Evolutionary conservation across 30 jellyfish, hydroid and myxozoan genomes (phyloP), one percentile per base, ranked within the genome.

Genomic region (Hydractinia echinata): DNA sequence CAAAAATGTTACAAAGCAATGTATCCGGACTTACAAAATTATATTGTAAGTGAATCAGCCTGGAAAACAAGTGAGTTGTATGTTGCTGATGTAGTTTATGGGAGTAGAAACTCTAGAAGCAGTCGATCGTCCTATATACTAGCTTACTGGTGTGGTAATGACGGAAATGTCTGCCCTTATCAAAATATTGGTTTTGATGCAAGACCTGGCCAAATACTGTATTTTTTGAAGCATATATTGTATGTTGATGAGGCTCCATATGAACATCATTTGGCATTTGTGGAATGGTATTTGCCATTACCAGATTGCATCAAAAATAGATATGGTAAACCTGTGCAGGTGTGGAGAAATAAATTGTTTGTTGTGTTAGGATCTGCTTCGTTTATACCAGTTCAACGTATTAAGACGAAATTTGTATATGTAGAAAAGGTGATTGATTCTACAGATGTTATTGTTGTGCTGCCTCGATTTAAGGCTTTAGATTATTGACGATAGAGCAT

Each of bases 361-460:
- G 81, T 19, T 19, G 51, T 19, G 60, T 19, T 20, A 7, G 81
- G 67, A 48, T 60, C 81, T n/a, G 81, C 69, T n/a, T 71, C 66
- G 9, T 71, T 71, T 71, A 50, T 71, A n/a, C 81, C 81, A 50
- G 61, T 71, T 50, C 81, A 71, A 20, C 81, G 81, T 5, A 30
- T 71, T 20, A 71, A 71, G n/a, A 14, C 67, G 3, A 71, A 71
- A 58, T 71, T 71, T 20, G 81, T 71, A 9, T 19, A 14, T 48
- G 67, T 71, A 71, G 18, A 30, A 30, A 50, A 48, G 44, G 67
- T 7, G 15, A 9, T 20, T 20, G 39, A 20, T n/a, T 19, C 7
- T 71, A 48, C 10, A 71, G 53, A 71, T 71, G 81, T 71, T 54
- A 71, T 71, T 15, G 51, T 71, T 71, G 81, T 71, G 6, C 53